Percentiles rank a stretch among this genome's conserved stretches.
Conservation (phyloP, 2,888 invertebrate species). For the Tetramorium bicarinatum region DNA sequence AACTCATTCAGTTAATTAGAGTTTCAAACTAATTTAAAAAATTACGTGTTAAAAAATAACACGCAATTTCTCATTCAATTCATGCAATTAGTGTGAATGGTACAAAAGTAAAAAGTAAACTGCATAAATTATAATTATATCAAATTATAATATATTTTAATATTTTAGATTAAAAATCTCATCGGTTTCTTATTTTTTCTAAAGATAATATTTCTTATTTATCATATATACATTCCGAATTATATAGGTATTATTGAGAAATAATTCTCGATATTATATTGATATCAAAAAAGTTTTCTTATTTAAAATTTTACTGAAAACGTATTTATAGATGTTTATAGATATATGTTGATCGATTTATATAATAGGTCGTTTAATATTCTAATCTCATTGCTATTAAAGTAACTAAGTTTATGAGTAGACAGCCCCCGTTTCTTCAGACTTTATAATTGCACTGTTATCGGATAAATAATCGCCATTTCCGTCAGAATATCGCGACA, state of each 20-base stretch:
- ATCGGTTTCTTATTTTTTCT: not conserved
- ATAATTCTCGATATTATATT: not conserved
- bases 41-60: not conserved
- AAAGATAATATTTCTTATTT: not conserved
- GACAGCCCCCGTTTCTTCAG: constrained; percentile 50
- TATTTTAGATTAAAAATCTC: not conserved
- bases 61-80: not conserved
- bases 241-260: not conserved
- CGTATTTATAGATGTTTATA: not conserved
- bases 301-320: not conserved
- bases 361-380: constrained; percentile 10
- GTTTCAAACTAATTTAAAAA: not conserved
- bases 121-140: not conserved
- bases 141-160: not conserved
- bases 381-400: constrained; percentile 25
- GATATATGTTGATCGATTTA: constrained; percentile 21
- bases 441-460: constrained; percentile 68
- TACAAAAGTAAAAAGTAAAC: not conserved
- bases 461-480: constrained; percentile 60
- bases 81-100: not conserved
- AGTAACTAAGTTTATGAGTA: constrained; percentile 15
- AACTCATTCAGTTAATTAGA: not conserved
- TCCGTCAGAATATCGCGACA: constrained; percentile 10
- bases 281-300: not conserved
- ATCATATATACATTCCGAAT: not conserved